Base-by-base conservation (phyloP, 2,113 vertebrate species). In the Pyxicephalus adspersus region DNA sequence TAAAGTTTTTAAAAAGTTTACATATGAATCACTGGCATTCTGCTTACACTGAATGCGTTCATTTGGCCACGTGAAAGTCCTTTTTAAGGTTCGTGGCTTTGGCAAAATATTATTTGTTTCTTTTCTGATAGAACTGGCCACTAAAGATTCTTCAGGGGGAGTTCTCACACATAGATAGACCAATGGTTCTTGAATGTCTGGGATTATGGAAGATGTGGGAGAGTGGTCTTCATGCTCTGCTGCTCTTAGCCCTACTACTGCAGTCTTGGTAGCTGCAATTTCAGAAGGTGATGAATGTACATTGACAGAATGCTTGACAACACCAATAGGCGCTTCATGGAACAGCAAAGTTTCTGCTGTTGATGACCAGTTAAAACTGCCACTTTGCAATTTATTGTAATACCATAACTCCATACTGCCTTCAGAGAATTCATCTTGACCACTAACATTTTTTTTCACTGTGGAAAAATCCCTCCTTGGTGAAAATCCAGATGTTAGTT, bases 61-160 rank as follows among this genome's bases (percentile, higher is more conserved):
- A 38, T 80, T 76, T 0, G 86, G 86, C 86, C 86, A 86, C 0
- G 84, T 85, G 19, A 79, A 58, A 3, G 70, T 45, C 20, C 86
- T 67, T 57, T 58, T 82, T 55, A 85, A 80, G 20, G 64, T 25
- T n/a, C 28, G 25, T 4, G 19, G 34, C 13, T 28, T 73, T 38
- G 19, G 5, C 3, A 5, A n/a, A 66, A 31, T 18, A 23, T 25
- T n/a, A 52, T 2, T 5, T 4, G 26, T 1, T 9, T 45, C 54
- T 7, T 52, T 22, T 58, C 73, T 20, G 7, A 25, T 11, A 29
- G n/a, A 28, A 16, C 18, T 29, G 22, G 13, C 11, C 1, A 6
- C 11, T 64, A 19, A 2, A 50, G 52, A 26, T 31, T 86, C 76
- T 77, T 84, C 61, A 22, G 51, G 16, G 3, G 34, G 20, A 4